Conservation (phyloP, 1,140 invertebrate genomes). For the Hyphantria cunea region DNA sequence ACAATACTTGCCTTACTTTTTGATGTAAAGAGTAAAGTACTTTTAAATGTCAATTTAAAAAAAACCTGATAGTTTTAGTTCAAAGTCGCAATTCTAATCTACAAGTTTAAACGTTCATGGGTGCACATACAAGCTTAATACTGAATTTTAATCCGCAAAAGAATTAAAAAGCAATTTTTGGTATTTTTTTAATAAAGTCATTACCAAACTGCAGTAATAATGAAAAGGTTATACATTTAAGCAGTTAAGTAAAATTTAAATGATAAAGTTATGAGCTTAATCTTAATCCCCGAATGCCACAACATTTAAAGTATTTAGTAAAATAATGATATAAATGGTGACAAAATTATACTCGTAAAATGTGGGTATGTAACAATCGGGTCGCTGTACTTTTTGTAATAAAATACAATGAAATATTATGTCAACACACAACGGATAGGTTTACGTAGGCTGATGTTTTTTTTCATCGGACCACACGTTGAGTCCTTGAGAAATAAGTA, state of each 20-base stretch:
- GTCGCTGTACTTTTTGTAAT: neutral
- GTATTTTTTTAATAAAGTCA: too few relatives aligned
- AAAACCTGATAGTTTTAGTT: too few relatives aligned
- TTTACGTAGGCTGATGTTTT: conserved; percentile 20
- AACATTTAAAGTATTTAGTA: conserved; percentile 1
- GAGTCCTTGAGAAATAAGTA: conserved; percentile 17
- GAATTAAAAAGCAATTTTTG: too few relatives aligned
- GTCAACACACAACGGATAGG: conserved; percentile 8
- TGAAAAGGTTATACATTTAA: neutral
- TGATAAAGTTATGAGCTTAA: neutral
- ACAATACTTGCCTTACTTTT: too few relatives aligned
- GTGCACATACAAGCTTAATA: too few relatives aligned
- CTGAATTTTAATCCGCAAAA: too few relatives aligned
- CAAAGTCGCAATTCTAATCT: too few relatives aligned
- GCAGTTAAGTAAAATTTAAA: neutral
- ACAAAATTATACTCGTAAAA: conserved; percentile 12
- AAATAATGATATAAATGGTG: conserved; percentile 19
- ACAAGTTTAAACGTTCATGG: too few relatives aligned
- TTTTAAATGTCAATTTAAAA: too few relatives aligned
- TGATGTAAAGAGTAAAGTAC: too few relatives aligned
- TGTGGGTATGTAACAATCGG: conserved; percentile 12
- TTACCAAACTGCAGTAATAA: neutral
- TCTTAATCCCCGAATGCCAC: neutral
- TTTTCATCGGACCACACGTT: conserved; percentile 24
- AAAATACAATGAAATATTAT: conserved; percentile 29